phyloP scores from a whole-genome alignment of 2,113 vertebrate genomes.

The Prunella himalayana region DNA sequence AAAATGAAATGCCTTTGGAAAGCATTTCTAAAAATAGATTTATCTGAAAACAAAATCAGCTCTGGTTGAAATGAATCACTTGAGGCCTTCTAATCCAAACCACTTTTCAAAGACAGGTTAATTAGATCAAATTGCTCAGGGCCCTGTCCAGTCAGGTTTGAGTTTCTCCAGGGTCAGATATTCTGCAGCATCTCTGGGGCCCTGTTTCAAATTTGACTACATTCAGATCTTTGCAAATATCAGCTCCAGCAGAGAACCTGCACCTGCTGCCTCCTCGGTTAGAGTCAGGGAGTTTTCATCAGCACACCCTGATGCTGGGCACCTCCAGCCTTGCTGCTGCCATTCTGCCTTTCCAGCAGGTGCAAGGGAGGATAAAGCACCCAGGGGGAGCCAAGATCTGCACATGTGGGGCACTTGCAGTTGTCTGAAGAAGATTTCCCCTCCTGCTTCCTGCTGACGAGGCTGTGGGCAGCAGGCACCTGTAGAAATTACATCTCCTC shows the following conservation, averaged over 20 bases:
- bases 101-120: background rate
- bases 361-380: rapidly evolving
- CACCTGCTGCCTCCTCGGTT: background rate
- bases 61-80: background rate
- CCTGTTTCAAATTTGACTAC: background rate
- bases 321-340: background rate
- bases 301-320: rapidly evolving
- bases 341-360: background rate
- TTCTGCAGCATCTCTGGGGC: background rate
- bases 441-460: background rate
- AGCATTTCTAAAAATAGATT: background rate
- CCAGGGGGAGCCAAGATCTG: too few species aligned
- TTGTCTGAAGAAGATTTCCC: background rate
- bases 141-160: background rate
- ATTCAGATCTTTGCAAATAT: background rate
- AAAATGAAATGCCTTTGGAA: background rate
- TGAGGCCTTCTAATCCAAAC: background rate
- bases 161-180: background rate
- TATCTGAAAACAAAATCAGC: background rate
- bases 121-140: background rate
- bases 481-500: too few species aligned
- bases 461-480: background rate
- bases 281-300: rapidly evolving
- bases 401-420: too few species aligned
- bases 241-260: background rate